A percentile compares a stretch with the other conserved stretches of the same genome.
These are phyloP conservation scores for Emmelina monodactyla DNA, from an alignment of 2,888 invertebrate genomes.

Conservation along the genomic window DNA sequence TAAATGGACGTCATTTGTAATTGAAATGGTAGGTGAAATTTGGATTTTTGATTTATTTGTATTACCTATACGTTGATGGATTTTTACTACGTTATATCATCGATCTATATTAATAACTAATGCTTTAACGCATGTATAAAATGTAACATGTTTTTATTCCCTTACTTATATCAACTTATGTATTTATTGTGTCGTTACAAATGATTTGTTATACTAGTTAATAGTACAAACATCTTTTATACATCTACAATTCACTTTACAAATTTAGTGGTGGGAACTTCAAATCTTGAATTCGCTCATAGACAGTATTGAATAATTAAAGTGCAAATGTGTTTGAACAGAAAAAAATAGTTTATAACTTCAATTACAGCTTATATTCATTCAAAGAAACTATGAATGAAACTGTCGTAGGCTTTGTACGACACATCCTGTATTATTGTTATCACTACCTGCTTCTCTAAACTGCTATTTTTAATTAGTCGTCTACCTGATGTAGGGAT, in stretches of 20 bases:
- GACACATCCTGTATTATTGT: conserved; percentile 53
- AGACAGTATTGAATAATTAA: too few species aligned
- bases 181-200: not conserved
- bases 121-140: too few species aligned
- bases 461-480: conserved; percentile 45
- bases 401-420: conserved; percentile 29
- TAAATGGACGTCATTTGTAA: too few species aligned
- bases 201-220: not conserved
- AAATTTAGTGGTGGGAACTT: not conserved
- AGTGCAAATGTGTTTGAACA: too few species aligned
- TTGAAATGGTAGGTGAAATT: too few species aligned
- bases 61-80: too few species aligned
- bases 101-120: too few species aligned
- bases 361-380: conserved; percentile 15
- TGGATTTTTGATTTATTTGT: too few species aligned
- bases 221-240: not conserved
- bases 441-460: conserved; percentile 37
- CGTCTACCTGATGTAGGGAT: conserved; percentile 43
- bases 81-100: too few species aligned
- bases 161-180: not conserved
- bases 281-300: not conserved
- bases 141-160: too few species aligned
- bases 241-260: not conserved
- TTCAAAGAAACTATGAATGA: conserved; percentile 36
- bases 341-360: conserved; percentile 8